Evolutionary conservation across 2,113 vertebrate species (phyloP).

Genomic region (Passer montanus): DNA sequence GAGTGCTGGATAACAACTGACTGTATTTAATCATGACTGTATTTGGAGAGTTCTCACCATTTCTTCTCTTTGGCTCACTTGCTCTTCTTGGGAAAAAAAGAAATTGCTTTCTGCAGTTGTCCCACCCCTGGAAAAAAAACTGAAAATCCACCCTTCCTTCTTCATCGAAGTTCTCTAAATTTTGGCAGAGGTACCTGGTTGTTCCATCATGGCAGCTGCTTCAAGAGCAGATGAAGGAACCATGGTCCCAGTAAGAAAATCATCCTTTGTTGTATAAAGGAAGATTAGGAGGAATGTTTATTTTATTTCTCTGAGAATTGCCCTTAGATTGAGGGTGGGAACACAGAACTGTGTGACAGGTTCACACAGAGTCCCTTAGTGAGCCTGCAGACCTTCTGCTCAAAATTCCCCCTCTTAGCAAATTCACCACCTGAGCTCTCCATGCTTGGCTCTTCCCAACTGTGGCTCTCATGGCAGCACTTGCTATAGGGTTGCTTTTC

Average conservation of each 20-base stretch:
- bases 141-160: neutral
- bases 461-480: rapidly evolving
- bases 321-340: neutral
- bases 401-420: neutral
- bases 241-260: neutral
- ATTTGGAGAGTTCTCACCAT: neutral
- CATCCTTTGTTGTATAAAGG: neutral
- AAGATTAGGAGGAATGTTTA: neutral
- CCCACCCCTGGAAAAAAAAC: no score
- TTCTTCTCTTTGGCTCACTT: neutral
- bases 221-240: neutral
- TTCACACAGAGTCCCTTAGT: neutral
- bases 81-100: neutral
- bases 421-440: neutral
- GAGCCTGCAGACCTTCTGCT: neutral
- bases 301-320: neutral
- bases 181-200: neutral
- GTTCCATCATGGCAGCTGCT: neutral
- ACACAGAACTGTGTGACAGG: neutral
- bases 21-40: neutral
- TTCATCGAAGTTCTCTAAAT: neutral
- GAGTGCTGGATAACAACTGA: neutral
- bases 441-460: neutral
- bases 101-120: neutral
- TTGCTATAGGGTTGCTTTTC: neutral